phyloP scores from a whole-genome alignment of 1,140 invertebrate species.

The Drosophila pseudoananassae region DNA sequence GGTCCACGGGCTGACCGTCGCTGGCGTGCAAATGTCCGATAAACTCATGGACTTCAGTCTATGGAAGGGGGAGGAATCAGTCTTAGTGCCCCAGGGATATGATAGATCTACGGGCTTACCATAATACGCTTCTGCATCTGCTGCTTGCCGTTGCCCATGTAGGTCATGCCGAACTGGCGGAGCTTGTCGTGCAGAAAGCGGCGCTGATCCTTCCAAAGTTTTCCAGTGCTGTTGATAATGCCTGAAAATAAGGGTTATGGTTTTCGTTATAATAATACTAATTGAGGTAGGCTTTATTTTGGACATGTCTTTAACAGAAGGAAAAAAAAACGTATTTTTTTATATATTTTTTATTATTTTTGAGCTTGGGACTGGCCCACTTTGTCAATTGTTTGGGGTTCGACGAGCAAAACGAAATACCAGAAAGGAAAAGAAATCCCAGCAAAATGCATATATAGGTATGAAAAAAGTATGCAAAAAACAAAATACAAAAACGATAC shows the following conservation, averaged over 20 bases:
- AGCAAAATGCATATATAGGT: conserved; percentile 6
- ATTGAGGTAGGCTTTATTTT: conserved; percentile 1
- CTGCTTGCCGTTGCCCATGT: conserved; percentile 90
- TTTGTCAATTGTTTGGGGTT: conserved; percentile 13
- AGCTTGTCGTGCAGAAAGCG: conserved; percentile 95
- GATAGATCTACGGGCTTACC: conserved; percentile 85
- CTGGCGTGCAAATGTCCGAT: conserved; percentile 87
- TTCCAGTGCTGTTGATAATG: conserved; percentile 95
- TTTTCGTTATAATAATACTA: neutral
- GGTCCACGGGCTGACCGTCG: conserved; percentile 87
- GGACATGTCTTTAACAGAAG: neutral
- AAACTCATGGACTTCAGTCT: conserved; percentile 92
- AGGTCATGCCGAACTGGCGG: conserved; percentile 95
- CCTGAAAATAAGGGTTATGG: conserved; percentile 85
- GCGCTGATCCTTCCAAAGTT: conserved; percentile 96
- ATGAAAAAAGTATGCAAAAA: neutral
- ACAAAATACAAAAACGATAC: conserved; percentile 16
- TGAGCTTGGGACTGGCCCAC: conserved; percentile 20
- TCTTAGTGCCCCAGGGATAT: neutral
- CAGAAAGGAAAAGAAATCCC: conserved; percentile 33
- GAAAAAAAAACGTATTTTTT: neutral
- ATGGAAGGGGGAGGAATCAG: neutral
- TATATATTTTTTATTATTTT: conserved; percentile 12
- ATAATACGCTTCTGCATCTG: conserved; percentile 94
- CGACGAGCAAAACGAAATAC: conserved; percentile 14